Evolutionary conservation across 1,140 invertebrate genomes (phyloP).

Genomic region (Brevipalpus yothersi): DNA sequence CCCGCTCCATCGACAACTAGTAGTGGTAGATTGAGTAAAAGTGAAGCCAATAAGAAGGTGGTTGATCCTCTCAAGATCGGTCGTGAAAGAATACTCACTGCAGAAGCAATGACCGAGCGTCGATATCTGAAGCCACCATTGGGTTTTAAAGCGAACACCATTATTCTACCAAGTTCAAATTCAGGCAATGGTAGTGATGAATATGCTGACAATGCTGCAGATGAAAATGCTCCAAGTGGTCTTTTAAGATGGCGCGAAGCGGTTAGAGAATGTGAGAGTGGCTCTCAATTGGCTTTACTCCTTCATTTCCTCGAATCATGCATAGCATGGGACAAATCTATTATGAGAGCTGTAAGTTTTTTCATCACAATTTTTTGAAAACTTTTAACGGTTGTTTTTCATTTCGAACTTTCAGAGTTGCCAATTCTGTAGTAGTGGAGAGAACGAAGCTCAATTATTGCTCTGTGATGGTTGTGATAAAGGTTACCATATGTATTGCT

Average conservation of each 20-base stretch:
- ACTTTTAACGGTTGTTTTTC: neutral
- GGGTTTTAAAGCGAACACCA: conserved; percentile 22
- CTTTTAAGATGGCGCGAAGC: conserved; percentile 68
- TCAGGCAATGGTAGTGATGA: neutral
- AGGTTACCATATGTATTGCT: conserved; percentile 94
- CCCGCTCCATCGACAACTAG: neutral
- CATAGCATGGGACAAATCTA: conserved; percentile 93
- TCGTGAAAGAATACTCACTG: conserved; percentile 43
- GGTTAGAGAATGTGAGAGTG: conserved; percentile 47
- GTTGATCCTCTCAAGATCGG: conserved; percentile 39
- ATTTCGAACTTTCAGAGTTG: conserved; percentile 49
- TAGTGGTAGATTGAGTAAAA: neutral
- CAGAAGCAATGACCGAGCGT: conserved; percentile 71
- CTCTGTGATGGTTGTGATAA: conserved; percentile 92
- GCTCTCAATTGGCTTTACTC: conserved; percentile 56
- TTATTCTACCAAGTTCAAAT: neutral
- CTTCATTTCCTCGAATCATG: conserved; percentile 65
- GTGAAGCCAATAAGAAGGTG: conserved; percentile 1
- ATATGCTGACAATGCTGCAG: conserved; percentile 8
- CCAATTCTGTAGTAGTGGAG: conserved; percentile 81
- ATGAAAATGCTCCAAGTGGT: conserved; percentile 19
- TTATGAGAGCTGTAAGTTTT: conserved; percentile 86
- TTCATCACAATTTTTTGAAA: neutral
- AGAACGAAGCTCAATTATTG: conserved; percentile 80
- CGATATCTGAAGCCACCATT: conserved; percentile 79